Evolutionary conservation across 2,797 vertebrate genomes (phyloP).

Genomic region (Etheostoma nigrum): DNA sequence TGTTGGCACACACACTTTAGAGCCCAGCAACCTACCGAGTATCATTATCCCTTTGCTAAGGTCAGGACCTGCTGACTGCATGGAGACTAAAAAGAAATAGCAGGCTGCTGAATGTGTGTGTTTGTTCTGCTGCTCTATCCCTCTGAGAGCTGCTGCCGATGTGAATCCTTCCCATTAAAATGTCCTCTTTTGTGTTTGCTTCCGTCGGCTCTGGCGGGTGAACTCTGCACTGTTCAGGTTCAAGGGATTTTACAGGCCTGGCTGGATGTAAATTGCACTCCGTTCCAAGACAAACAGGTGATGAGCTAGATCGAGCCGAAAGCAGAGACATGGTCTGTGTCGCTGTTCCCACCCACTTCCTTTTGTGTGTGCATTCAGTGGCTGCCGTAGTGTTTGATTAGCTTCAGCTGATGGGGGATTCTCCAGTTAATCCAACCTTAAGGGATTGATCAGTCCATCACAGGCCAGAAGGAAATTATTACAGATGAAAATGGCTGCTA

Average conservation of each 20-base stretch:
- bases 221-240: constrained; percentile 63
- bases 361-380: constrained; percentile 54
- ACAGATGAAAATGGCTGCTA: constrained; percentile 59
- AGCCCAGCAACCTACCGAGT: constrained; percentile 29
- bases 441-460: constrained; percentile 63
- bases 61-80: constrained; percentile 41
- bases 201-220: constrained; percentile 52
- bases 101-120: constrained; percentile 31
- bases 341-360: constrained; percentile 47
- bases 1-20: constrained; percentile 12
- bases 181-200: constrained; percentile 56
- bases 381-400: constrained; percentile 51
- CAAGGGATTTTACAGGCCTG: constrained; percentile 73
- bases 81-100: constrained; percentile 44
- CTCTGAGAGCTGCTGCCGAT: constrained; percentile 34
- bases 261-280: constrained; percentile 72
- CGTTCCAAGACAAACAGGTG: constrained; percentile 78
- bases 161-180: constrained; percentile 65
- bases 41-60: constrained; percentile 13
- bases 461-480: constrained; percentile 62
- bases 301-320: constrained; percentile 68
- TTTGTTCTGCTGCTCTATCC: constrained; percentile 29
- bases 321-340: constrained; percentile 55
- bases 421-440: constrained; percentile 64
- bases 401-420: constrained; percentile 54